These are phyloP conservation scores for Drosophila nr. perissopoda DNA, from an alignment of 2,888 invertebrate species.

Conservation along the genomic window DNA sequence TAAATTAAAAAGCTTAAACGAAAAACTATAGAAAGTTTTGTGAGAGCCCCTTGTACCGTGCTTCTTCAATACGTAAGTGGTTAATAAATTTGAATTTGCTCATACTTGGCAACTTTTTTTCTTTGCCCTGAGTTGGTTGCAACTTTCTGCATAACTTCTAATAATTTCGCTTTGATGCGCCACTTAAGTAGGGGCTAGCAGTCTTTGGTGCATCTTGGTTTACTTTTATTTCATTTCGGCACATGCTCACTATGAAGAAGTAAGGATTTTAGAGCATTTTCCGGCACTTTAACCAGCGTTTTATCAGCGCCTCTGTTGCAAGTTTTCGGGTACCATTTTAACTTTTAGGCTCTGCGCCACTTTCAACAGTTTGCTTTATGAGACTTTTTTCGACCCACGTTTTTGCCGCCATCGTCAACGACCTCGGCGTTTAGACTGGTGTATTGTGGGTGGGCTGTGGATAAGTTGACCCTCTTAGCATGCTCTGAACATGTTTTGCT, in stretches of 20 bases:
- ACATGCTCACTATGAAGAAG: conserved; percentile 28
- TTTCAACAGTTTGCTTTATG: conserved; percentile 72
- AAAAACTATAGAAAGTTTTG: background rate
- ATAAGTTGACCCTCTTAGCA: conserved; percentile 58
- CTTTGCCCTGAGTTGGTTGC: conserved; percentile 23
- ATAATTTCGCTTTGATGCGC: conserved; percentile 45
- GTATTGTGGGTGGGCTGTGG: background rate
- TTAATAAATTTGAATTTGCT: conserved; percentile 32
- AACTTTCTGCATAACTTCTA: conserved; percentile 57
- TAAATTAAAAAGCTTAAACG: background rate
- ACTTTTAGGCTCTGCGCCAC: conserved; percentile 69
- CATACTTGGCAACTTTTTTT: conserved; percentile 13
- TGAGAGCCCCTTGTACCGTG: background rate
- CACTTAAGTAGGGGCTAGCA: conserved; percentile 29
- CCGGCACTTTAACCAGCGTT: conserved; percentile 43
- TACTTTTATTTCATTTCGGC: conserved; percentile 47
- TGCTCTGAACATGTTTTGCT: conserved; percentile 48
- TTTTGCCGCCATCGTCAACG: conserved; percentile 17
- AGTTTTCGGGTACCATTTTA: conserved; percentile 53
- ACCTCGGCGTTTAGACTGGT: background rate
- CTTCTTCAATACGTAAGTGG: conserved; percentile 35
- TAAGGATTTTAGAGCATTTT: conserved; percentile 36
- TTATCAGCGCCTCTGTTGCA: conserved; percentile 62
- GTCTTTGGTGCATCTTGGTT: conserved; percentile 37
- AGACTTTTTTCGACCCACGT: conserved; percentile 6